These are phyloP conservation scores for Petrocephalus zakoni DNA, from an alignment of 2,113 vertebrate genomes.

Conservation along the genomic window DNA sequence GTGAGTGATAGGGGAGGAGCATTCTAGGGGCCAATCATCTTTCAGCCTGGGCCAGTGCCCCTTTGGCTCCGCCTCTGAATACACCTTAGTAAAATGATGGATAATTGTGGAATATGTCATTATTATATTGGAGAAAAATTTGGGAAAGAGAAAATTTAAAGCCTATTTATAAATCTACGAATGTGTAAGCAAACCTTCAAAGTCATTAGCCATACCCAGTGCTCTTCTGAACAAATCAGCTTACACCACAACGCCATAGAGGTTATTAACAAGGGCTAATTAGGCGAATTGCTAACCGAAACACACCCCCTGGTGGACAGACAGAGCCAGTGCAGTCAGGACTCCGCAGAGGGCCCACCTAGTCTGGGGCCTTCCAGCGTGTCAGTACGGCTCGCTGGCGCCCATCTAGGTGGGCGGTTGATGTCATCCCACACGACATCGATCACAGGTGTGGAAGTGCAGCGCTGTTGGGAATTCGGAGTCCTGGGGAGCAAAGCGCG, in stretches of 20 bases:
- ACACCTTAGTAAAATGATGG: background rate
- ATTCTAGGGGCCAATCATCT: background rate
- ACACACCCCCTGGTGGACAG: background rate
- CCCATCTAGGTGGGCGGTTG: background rate
- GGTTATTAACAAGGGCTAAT: slow-evolving; percentile 5
- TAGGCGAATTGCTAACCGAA: slow-evolving; percentile 2
- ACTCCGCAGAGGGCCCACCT: background rate
- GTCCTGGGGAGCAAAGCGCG: background rate
- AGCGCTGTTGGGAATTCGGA: background rate
- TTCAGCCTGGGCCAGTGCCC: background rate
- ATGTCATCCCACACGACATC: background rate
- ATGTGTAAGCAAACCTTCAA: background rate
- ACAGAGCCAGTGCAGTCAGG: background rate
- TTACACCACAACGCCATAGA: background rate
- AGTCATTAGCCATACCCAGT: background rate
- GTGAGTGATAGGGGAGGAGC: background rate
- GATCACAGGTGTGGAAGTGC: background rate
- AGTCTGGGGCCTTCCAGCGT: background rate
- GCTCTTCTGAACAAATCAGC: background rate
- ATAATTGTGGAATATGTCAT: background rate
- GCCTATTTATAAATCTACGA: background rate
- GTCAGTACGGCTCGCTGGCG: background rate
- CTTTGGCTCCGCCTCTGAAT: background rate
- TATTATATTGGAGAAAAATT: background rate
- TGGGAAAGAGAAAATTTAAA: background rate